A percentile compares a stretch with the other conserved stretches of the same genome.
These are phyloP conservation scores for Mechanitis messenoides DNA, from an alignment of 2,888 invertebrate genomes.

Conservation along the genomic window DNA sequence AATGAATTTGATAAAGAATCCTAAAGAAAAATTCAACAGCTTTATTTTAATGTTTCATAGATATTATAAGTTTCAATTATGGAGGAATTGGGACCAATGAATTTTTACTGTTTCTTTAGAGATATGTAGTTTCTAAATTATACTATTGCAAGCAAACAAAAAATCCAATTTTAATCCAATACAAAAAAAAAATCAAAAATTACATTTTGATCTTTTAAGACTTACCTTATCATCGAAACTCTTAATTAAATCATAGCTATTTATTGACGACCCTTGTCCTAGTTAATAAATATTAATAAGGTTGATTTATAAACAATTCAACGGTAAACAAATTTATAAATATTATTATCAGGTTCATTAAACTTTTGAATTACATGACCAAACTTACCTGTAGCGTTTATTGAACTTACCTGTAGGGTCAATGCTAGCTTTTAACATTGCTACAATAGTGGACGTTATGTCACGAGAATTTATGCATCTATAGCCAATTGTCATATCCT, in stretches of 20 bases:
- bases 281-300: background rate
- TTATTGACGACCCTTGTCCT: slow-evolving; percentile 36
- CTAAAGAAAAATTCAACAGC: slow-evolving; percentile 27
- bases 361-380: background rate
- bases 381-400: background rate
- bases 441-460: slow-evolving; percentile 43
- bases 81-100: too few relatives aligned
- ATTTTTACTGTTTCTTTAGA: too few relatives aligned
- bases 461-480: slow-evolving; percentile 53
- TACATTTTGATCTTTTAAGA: slow-evolving; percentile 5
- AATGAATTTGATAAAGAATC: slow-evolving; percentile 24
- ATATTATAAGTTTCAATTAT: background rate
- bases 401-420: slow-evolving; percentile 37
- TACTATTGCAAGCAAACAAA: too few relatives aligned
- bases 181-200: too few relatives aligned
- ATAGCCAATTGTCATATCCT: slow-evolving; percentile 63
- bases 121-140: too few relatives aligned
- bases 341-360: background rate
- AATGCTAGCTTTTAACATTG: slow-evolving; percentile 56
- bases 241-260: slow-evolving; percentile 49
- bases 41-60: background rate
- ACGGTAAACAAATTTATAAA: background rate
- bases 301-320: background rate
- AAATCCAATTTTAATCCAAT: too few relatives aligned
- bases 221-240: slow-evolving; percentile 46